Evolutionary conservation across 1,140 invertebrate species (phyloP).

Genomic region (Plutomurus gul): DNA sequence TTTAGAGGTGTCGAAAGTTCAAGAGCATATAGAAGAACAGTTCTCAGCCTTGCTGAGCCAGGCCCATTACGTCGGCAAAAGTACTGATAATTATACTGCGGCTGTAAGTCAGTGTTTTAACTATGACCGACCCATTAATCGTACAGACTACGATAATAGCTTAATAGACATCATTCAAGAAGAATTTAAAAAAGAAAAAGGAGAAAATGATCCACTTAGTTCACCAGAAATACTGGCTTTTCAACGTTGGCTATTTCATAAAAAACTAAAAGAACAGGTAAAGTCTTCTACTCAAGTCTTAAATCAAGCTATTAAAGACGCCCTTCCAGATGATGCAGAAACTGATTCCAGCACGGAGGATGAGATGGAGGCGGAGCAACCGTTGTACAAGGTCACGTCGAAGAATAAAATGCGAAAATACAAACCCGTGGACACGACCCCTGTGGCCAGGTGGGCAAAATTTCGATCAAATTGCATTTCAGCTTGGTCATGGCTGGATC

Average conservation of each 20-base stretch:
- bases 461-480: not conserved
- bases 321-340: not conserved
- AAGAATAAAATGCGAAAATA: not conserved
- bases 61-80: not conserved
- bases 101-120: too few species aligned
- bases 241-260: not conserved
- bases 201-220: not conserved
- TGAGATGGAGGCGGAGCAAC: not conserved
- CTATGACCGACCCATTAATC: not conserved
- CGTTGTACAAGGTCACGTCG: not conserved
- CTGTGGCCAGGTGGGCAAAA: not conserved
- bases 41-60: not conserved
- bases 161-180: not conserved
- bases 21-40: not conserved
- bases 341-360: not conserved
- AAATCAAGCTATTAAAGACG: not conserved
- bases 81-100: not conserved
- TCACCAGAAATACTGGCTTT: not conserved
- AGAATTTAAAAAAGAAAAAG: not conserved
- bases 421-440: not conserved
- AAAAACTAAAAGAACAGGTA: not conserved
- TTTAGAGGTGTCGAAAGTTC: not conserved
- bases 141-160: not conserved
- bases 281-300: not conserved
- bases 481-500: not conserved